Evolutionary conservation across 1,140 invertebrate genomes (phyloP), one percentile per base, ranked within the genome.

Genomic region (Wiebesia pumilae): DNA sequence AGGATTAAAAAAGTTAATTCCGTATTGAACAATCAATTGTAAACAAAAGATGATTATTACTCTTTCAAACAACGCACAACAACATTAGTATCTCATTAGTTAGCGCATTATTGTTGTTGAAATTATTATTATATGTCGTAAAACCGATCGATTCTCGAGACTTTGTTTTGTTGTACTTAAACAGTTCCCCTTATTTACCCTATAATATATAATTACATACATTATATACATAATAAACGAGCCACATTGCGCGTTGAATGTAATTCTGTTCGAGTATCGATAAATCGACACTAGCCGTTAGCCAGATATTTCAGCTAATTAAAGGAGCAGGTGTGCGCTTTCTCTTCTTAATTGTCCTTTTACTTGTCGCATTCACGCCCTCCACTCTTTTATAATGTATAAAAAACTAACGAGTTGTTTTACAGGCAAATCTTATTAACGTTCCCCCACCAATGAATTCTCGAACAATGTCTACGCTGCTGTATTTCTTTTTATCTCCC

Each of bases 341-440:
- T 77, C 33, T 75, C 69, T 33, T 75, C 82, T 33, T 77, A 77
- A 83, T 75, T 58, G 43, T 35, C 24, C 0, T 75, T 62, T 83
- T 58, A 38, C 33, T 19, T 27, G 1, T 62, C 47, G 21, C 67
- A 12, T 30, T 73, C 30, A 10, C 43, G n/a, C 12, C 24, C 3
- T 30, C 24, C 33, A 14, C 79, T n/a, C 40, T 40, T 51, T 83
- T 75, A 58, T 83, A 75, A 75, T 43, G 54, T 14, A 62, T 30
- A 77, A 77, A 84, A 67, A 78, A 16, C 73, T 65, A 84, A 84
- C n/a, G 54, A 78, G 73, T 78, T 84, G 58, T 78, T 84, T 84
- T 47, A 84, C 62, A 78, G 33, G 83, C 77, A 54, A 71, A 80
- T 85, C 77, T 54, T 7, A 21, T 69, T 24, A 30, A n/a, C 19